Evolutionary conservation across 2,797 vertebrate genomes (phyloP), one percentile per base, ranked within the genome.

Genomic region (Micromesistius poutassou): DNA sequence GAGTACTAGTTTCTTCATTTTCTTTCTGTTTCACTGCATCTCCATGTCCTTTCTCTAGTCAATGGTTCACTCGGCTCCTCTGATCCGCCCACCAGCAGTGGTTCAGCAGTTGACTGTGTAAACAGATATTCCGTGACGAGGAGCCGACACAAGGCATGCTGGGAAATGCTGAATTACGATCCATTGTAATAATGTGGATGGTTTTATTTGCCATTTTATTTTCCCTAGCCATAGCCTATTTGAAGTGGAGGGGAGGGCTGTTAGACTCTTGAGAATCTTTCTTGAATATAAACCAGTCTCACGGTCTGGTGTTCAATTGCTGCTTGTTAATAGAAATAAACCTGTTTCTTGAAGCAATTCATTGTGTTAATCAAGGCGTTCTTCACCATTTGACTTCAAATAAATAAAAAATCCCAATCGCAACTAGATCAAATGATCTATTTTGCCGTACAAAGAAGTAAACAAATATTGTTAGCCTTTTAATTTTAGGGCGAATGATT

Each of bases 1-100:
- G 95, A 99, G 98, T 95, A 90, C 86, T 79, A 77, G 84, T 46
- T 75, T 28, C 74, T 28, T 72, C 82, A 77, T 76, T 79, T 75
- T 68, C 62, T 68, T 13, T 68, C 62, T 68, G 8, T 68, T 12
- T 28, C 46, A 75, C 70, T 72, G 70, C 36, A 30, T 74, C 46
- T 68, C 75, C 5, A 9, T 72, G 76, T 82, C 79, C 77, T 84
- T 42, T 22, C 71, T 3, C 78, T 78, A 77, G 72, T 30, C 78
- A 36, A 62, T 71, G 76, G 33, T 75, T 80, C 77, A 25, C 35
- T 22, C 31, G 62, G 46, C 66, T 36, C 40, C 76, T 38, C 66
- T 62, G 40, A 73, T 1, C 81, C 75, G 73, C 31, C 82, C 83
- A 82, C 77, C 74, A 30, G 78, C 62, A 50, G 79, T 36, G 66